Evolutionary conservation across 1,140 invertebrate species (phyloP), one percentile per base, ranked within the genome.

Genomic region (Pachyrhynchus sulphureomaculatus): DNA sequence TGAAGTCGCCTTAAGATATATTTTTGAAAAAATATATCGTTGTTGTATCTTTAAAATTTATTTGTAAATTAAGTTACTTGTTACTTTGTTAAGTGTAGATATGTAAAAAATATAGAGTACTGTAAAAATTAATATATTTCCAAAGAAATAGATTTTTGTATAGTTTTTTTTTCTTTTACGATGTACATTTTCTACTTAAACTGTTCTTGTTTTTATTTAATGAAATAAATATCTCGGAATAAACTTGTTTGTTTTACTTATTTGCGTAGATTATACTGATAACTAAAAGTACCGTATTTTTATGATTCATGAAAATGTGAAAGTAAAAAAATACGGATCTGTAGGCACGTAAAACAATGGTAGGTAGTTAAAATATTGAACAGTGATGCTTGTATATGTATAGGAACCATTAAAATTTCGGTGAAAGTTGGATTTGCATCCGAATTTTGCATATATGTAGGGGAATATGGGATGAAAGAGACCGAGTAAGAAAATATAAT

Each of bases 51-150:
- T 69, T 52, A 63, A 71, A 62, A 64, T 69, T 69, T 71, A 64
- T 68, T 44, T 53, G 65, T 68, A 64, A 62, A 66, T 52, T 62
- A 58, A 68, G 65, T 45, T 55, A 10, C 49, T 37, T 26, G 55
- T 39, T 68, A 68, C 42, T 33, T 20, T 15, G n/a, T 36, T 60
- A 51, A 42, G 20, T 71, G 65, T 68, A 71, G 65, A 69, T 71
- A 64, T 68, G 63, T 68, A 64, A 67, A 67, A 45, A 56, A 51
- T 66, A 68, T 29, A 48, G 37, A 52, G 47, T 42, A 42, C 63
- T 69, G 65, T 69, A 69, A 65, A 68, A 64, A 62, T 69, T 69
- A 69, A 69, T 71, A 69, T 68, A 68, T 69, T 71, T 71, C 68
- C 69, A 69, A 71, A 71, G 68, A 69, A 65, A 64, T 65, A 62